Evolutionary conservation across 2,888 invertebrate species (phyloP).

Genomic region (Dynastes maya): DNA sequence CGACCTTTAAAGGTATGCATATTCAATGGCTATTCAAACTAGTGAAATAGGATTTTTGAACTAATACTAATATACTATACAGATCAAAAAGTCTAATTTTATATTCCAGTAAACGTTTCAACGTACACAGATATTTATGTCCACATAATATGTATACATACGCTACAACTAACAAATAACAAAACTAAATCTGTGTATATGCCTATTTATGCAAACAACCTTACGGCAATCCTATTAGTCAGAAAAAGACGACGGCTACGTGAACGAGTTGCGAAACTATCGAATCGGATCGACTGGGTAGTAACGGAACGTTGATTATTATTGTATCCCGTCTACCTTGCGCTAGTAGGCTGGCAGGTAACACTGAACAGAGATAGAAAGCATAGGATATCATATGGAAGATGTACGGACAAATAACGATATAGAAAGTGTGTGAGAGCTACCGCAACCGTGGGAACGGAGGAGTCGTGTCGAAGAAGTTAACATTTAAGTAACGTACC

Average conservation of each 20-base stretch:
- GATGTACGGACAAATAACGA: conserved; percentile 57
- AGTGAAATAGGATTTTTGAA: too few relatives aligned
- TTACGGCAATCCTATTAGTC: conserved; percentile 33
- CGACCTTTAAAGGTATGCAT: too few relatives aligned
- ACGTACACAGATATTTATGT: too few relatives aligned
- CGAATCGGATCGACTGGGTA: conserved; percentile 30
- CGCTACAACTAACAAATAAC: neutral
- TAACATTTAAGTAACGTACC: conserved; percentile 64
- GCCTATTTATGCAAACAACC: conserved; percentile 24
- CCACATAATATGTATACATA: too few relatives aligned
- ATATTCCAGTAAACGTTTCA: too few relatives aligned
- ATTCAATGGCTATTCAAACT: too few relatives aligned
- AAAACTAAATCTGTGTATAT: conserved; percentile 21
- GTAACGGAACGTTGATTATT: conserved; percentile 35
- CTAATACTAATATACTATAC: too few relatives aligned
- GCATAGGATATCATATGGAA: conserved; percentile 51
- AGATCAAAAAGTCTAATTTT: too few relatives aligned
- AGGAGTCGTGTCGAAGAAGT: conserved; percentile 65
- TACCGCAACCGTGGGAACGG: conserved; percentile 66
- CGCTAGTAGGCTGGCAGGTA: neutral
- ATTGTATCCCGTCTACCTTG: conserved; percentile 7
- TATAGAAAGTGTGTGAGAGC: conserved; percentile 64
- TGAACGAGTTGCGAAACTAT: conserved; percentile 40
- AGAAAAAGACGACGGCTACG: conserved; percentile 28
- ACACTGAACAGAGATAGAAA: conserved; percentile 1